These are phyloP conservation scores for Perca schrenkii DNA, from an alignment of 2,113 vertebrate genomes.

Conservation along the genomic window DNA sequence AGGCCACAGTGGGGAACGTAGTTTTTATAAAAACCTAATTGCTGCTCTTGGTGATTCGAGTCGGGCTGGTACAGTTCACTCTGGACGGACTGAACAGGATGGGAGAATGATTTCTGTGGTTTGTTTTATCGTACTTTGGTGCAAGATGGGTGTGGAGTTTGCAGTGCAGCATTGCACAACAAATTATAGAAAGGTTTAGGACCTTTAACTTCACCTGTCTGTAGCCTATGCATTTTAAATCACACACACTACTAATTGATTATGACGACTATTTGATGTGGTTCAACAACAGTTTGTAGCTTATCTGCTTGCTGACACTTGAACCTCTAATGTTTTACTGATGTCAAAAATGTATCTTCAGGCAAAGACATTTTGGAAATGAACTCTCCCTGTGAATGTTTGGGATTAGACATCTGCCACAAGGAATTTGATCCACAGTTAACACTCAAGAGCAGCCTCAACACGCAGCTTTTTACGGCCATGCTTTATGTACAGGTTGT, in stretches of 20 bases:
- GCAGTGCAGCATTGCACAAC: not conserved
- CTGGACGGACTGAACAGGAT: slow-evolving; percentile 4
- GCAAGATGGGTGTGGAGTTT: not conserved
- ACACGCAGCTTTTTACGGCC: slow-evolving; percentile 34
- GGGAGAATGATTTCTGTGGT: slow-evolving; percentile 1
- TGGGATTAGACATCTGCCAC: slow-evolving; percentile 19
- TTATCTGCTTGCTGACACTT: not conserved
- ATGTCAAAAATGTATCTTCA: not conserved
- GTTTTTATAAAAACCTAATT: slow-evolving; percentile 47
- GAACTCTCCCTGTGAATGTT: slow-evolving; percentile 1
- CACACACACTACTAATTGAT: not conserved
- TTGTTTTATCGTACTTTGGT: not conserved
- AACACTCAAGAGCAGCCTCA: slow-evolving; percentile 15
- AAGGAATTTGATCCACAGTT: slow-evolving; percentile 17
- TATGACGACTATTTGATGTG: not conserved
- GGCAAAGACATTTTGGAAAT: slow-evolving; percentile 21
- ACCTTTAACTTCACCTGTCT: not conserved
- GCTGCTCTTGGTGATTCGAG: slow-evolving; percentile 27
- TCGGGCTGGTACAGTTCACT: not conserved
- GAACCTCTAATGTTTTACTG: not conserved
- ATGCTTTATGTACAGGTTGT: slow-evolving; percentile 58
- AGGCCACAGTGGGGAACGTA: slow-evolving; percentile 45
- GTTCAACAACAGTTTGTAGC: not conserved
- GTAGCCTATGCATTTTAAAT: not conserved
- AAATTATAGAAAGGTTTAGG: not conserved